Evolutionary conservation across 2,113 vertebrate genomes (phyloP).

Genomic region (Nesogale talazaci): DNA sequence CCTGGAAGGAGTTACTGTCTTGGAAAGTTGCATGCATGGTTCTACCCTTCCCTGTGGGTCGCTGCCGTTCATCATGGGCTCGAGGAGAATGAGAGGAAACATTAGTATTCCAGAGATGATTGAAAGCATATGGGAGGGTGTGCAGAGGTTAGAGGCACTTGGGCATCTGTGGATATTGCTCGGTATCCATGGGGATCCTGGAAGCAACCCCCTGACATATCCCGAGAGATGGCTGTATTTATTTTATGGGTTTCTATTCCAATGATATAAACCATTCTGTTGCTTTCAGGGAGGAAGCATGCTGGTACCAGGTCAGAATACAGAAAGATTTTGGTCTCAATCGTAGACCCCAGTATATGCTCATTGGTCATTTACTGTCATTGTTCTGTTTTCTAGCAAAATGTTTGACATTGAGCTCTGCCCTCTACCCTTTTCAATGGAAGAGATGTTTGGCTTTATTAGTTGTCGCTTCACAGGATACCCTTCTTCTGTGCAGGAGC

Average conservation of each 20-base stretch:
- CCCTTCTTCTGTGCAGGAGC: slow-evolving; percentile 97
- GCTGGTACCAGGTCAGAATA: neutral
- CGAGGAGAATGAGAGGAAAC: too few relatives aligned
- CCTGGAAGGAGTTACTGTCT: too few relatives aligned
- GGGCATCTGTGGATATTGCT: neutral
- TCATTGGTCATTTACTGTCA: slow-evolving; percentile 54
- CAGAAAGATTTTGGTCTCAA: neutral
- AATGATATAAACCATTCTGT: neutral
- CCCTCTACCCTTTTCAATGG: slow-evolving; percentile 98
- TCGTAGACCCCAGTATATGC: neutral
- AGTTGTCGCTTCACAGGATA: slow-evolving; percentile 98
- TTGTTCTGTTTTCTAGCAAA: slow-evolving; percentile 90
- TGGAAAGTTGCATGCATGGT: too few relatives aligned
- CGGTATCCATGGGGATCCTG: neutral
- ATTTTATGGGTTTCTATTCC: neutral
- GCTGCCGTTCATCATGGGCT: too few relatives aligned
- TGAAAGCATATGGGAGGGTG: neutral
- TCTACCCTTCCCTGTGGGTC: too few relatives aligned
- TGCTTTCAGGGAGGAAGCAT: slow-evolving; percentile 15
- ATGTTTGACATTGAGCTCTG: slow-evolving; percentile 99
- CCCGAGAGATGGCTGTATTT: neutral
- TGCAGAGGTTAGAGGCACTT: neutral
- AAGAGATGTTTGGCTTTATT: slow-evolving; percentile 99
- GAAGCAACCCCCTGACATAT: neutral
- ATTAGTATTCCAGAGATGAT: neutral